A percentile compares a stretch with the other conserved stretches of the same genome.
phyloP scores from a whole-genome alignment of 2,797 vertebrate species.

The Menidia menidia region DNA sequence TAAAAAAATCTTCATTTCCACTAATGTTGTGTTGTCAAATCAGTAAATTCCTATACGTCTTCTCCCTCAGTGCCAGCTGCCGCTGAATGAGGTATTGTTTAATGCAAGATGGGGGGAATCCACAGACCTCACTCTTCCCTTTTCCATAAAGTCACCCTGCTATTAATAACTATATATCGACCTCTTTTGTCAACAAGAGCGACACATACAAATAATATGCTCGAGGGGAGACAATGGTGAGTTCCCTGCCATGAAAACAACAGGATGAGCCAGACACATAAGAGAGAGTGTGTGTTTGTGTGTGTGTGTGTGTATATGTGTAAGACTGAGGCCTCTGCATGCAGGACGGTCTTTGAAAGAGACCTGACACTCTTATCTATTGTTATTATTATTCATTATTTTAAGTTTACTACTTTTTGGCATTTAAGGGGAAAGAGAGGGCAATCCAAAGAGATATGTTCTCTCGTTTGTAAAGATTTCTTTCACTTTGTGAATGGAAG shows the following conservation, averaged over 20 bases:
- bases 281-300: neutral
- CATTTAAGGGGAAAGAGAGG: too few relatives aligned
- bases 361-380: slow-evolving; percentile 10
- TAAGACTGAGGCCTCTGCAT: slow-evolving; percentile 19
- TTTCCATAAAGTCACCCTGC: slow-evolving; percentile 73
- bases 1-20: slow-evolving; percentile 51
- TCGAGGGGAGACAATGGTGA: slow-evolving; percentile 77
- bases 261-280: slow-evolving; percentile 74
- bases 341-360: slow-evolving; percentile 15
- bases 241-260: slow-evolving; percentile 79
- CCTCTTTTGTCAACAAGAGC: slow-evolving; percentile 80
- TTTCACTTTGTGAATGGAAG: too few relatives aligned
- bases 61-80: slow-evolving; percentile 59
- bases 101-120: slow-evolving; percentile 72
- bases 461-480: too few relatives aligned
- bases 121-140: slow-evolving; percentile 72
- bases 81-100: slow-evolving; percentile 75
- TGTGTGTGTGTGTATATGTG: slow-evolving; percentile 22
- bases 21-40: slow-evolving; percentile 54
- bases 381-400: too few relatives aligned
- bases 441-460: too few relatives aligned
- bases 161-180: slow-evolving; percentile 80
- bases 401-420: too few relatives aligned
- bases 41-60: slow-evolving; percentile 30
- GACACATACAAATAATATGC: slow-evolving; percentile 77